phyloP scores from a whole-genome alignment of 1,140 invertebrate species.

The Leptinotarsa defecta region DNA sequence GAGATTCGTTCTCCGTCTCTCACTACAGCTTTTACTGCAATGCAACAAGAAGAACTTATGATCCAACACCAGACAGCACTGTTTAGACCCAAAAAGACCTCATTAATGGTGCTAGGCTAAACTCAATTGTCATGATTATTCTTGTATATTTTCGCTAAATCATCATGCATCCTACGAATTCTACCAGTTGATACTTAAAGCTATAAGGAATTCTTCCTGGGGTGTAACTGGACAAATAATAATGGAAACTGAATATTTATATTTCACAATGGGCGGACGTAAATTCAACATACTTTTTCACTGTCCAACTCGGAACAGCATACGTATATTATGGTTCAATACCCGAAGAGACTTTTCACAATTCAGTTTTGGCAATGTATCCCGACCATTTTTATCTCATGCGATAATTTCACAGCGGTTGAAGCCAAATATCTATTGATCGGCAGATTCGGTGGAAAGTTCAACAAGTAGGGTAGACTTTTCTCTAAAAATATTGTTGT shows the following conservation, averaged over 20 bases:
- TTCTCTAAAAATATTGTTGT: not conserved
- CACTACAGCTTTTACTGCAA: no score
- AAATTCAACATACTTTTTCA: not conserved
- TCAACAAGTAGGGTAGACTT: conserved; percentile 16
- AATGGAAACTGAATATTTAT: not conserved
- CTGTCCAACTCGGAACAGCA: not conserved
- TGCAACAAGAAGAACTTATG: no score
- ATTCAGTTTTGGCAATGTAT: conserved; percentile 20
- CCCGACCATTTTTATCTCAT: conserved; percentile 19
- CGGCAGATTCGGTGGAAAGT: not conserved
- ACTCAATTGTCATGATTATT: no score
- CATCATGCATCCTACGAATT: no score
- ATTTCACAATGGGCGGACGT: not conserved
- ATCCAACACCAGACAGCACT: no score
- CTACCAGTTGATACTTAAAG: no score
- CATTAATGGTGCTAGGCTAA: no score
- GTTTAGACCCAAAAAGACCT: no score
- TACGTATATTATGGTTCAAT: not conserved
- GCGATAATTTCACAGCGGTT: conserved; percentile 23
- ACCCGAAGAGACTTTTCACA: not conserved
- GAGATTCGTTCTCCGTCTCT: no score
- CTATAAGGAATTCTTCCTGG: no score
- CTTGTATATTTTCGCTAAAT: no score
- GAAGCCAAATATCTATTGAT: conserved; percentile 24
- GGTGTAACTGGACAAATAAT: no score